Conservation (phyloP, 35 echinoderm and acorn worm species). For the Heliocidaris tuberculata region DNA sequence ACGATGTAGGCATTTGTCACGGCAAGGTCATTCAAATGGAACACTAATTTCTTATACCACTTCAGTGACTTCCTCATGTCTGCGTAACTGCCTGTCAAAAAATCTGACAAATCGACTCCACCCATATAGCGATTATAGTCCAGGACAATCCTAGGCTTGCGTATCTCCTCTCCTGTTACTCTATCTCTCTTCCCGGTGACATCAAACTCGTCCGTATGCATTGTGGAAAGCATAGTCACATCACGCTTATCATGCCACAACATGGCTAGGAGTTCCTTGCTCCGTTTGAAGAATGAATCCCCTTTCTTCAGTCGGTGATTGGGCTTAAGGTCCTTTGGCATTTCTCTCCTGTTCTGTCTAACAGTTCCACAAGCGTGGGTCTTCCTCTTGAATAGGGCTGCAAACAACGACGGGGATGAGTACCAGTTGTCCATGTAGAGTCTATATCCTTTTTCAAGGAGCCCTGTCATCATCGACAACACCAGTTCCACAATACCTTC, state of each 20-base stretch:
- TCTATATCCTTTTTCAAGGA: slow-evolving; percentile 47
- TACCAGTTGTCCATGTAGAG: slow-evolving; percentile 61
- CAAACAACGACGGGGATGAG: slow-evolving; percentile 46
- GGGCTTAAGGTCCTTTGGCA: slow-evolving; percentile 39
- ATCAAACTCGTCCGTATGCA: slow-evolving; percentile 12
- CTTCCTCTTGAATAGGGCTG: not conserved
- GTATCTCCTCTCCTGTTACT: not conserved
- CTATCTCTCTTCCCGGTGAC: not conserved
- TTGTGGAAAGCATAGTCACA: slow-evolving; percentile 45
- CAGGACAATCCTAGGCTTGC: slow-evolving; percentile 37
- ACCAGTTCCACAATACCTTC: slow-evolving; percentile 23
- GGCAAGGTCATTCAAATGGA: slow-evolving; percentile 50
- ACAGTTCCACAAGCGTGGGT: slow-evolving; percentile 69
- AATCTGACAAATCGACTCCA: slow-evolving; percentile 53
- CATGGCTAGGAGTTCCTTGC: slow-evolving; percentile 21
- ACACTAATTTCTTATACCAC: slow-evolving; percentile 62
- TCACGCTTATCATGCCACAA: slow-evolving; percentile 49
- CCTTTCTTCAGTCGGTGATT: not conserved
- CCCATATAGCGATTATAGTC: slow-evolving; percentile 39
- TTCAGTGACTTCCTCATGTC: slow-evolving; percentile 37
- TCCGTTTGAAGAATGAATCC: not conserved
- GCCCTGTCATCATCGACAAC: slow-evolving; percentile 7
- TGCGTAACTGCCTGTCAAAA: slow-evolving; percentile 5
- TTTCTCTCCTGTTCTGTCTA: slow-evolving; percentile 25
- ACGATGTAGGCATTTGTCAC: slow-evolving; percentile 55